Evolutionary conservation across 2,113 vertebrate genomes (phyloP).

Genomic region (Amazona vittata): DNA sequence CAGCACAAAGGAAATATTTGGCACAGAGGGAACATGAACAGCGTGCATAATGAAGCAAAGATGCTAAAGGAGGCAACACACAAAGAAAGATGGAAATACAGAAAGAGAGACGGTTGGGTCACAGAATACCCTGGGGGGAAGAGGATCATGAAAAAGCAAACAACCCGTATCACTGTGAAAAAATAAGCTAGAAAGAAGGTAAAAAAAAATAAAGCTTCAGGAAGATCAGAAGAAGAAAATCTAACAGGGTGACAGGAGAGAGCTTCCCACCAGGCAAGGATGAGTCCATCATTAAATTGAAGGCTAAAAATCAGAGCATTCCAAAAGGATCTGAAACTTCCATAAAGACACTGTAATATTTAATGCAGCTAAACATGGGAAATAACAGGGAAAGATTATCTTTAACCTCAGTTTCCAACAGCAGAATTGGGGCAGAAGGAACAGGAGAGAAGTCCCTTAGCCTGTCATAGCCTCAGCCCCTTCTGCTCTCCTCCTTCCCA

Average conservation of each 20-base stretch:
- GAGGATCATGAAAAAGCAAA: background rate
- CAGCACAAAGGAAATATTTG: background rate
- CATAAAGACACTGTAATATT: background rate
- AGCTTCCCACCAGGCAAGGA: background rate
- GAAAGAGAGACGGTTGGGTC: background rate
- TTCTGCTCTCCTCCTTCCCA: background rate
- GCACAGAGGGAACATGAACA: background rate
- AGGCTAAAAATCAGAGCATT: background rate
- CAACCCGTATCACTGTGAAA: background rate
- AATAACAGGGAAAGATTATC: background rate
- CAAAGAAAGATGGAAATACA: conserved; percentile 21
- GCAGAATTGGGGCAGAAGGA: background rate
- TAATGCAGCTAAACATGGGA: background rate
- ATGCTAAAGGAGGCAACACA: background rate
- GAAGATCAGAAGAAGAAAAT: background rate
- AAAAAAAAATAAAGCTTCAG: background rate
- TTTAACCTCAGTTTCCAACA: background rate
- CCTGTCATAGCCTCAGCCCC: background rate
- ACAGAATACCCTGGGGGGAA: background rate
- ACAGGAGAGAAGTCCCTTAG: rapidly evolving
- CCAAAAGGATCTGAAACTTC: background rate
- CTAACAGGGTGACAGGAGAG: background rate
- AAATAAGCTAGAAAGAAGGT: background rate
- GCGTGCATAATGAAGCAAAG: background rate
- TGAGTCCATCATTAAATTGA: background rate